These are phyloP conservation scores for Coelopa frigida DNA, from an alignment of 1,140 invertebrate genomes.

Conservation along the genomic window DNA sequence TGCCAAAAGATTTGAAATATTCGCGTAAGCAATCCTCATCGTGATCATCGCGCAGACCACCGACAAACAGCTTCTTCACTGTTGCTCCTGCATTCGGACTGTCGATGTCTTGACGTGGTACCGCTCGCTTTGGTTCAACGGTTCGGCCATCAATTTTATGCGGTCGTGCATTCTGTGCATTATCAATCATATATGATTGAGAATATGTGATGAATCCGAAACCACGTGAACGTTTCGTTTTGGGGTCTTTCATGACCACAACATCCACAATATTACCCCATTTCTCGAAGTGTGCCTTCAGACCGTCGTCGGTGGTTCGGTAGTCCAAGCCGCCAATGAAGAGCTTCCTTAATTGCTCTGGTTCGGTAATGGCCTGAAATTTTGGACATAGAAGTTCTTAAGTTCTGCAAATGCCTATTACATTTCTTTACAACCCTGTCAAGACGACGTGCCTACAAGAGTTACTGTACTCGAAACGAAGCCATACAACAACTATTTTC, in stretches of 20 bases:
- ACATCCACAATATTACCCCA: constrained; percentile 98
- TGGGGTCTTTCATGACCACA: constrained; percentile 97
- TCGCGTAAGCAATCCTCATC: constrained; percentile 80
- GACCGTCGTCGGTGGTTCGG: constrained; percentile 88
- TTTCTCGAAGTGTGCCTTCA: constrained; percentile 92
- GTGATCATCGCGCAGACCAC: constrained; percentile 84
- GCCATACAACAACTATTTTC: too few species aligned
- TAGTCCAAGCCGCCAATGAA: constrained; percentile 97
- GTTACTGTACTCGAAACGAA: too few species aligned
- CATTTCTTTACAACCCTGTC: not conserved
- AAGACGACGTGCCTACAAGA: too few species aligned
- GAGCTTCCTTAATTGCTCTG: constrained; percentile 90
- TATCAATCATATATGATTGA: constrained; percentile 86
- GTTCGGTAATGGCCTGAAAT: constrained; percentile 52
- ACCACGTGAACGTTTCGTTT: constrained; percentile 85
- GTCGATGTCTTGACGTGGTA: constrained; percentile 88
- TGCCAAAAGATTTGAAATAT: constrained; percentile 81
- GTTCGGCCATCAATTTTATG: constrained; percentile 67
- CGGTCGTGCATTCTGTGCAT: constrained; percentile 80
- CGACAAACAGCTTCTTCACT: constrained; percentile 92
- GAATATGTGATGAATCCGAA: constrained; percentile 97
- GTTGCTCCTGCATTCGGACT: constrained; percentile 87
- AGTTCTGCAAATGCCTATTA: not conserved
- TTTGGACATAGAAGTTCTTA: constrained; percentile 10
- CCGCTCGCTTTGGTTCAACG: constrained; percentile 95